Conservation (phyloP, 2,113 vertebrate species). For the Chloropsis cyanopogon region DNA sequence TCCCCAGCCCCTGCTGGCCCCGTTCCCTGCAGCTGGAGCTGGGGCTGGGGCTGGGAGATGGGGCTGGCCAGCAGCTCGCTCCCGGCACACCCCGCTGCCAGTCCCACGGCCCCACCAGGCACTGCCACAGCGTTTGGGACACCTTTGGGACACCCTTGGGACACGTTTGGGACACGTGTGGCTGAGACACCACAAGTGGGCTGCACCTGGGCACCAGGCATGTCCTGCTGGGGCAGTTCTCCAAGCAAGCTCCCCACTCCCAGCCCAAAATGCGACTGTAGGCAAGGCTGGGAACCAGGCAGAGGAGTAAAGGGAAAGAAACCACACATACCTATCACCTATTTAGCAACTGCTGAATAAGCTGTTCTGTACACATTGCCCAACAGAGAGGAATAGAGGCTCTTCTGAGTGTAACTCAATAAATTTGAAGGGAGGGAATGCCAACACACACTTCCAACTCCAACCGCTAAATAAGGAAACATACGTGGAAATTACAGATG, state of each 20-base stretch:
- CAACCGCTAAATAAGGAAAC: conserved; percentile 60
- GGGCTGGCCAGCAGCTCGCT: conserved; percentile 5
- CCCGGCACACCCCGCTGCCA: not conserved
- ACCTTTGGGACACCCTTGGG: accelerated
- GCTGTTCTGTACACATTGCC: conserved; percentile 37
- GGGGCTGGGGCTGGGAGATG: not conserved
- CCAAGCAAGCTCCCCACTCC: not conserved
- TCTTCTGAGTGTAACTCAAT: conserved; percentile 36
- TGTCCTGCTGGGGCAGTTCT: not conserved
- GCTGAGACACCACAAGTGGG: accelerated
- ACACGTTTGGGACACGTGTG: accelerated
- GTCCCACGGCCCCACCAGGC: not conserved
- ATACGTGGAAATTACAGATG: conserved; percentile 61
- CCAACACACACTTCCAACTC: conserved; percentile 60
- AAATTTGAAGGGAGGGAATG: conserved; percentile 50
- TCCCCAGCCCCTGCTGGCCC: conserved; percentile 33
- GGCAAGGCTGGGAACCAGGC: not conserved
- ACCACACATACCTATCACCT: conserved; percentile 47
- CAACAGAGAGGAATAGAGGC: conserved; percentile 34
- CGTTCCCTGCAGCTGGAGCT: not conserved
- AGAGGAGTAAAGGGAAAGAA: not conserved
- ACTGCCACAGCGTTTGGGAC: not conserved
- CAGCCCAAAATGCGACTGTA: accelerated
- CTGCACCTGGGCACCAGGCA: not conserved
- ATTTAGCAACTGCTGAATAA: conserved; percentile 62